These are phyloP conservation scores for Ophion obscuratus DNA, from an alignment of 2,888 invertebrate species.

Conservation along the genomic window DNA sequence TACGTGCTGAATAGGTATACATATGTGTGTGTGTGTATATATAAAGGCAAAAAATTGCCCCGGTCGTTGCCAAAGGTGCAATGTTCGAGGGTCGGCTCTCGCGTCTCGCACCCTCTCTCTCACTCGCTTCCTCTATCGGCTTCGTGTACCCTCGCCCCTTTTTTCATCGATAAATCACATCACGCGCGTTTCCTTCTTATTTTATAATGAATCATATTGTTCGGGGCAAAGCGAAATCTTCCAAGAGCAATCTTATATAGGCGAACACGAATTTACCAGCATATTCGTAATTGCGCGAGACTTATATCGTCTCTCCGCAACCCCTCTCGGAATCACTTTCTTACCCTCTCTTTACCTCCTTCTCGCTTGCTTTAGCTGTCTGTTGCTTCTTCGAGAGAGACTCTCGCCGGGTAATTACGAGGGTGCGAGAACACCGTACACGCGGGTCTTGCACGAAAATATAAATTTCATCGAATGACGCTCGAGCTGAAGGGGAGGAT, in stretches of 20 bases:
- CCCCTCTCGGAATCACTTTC: conserved; percentile 7
- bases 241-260: conserved; percentile 18
- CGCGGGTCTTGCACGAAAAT: conserved; percentile 61
- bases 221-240: conserved; percentile 18
- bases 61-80: conserved; percentile 23
- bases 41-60: conserved; percentile 24
- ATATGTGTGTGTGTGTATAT: not conserved
- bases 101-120: conserved; percentile 32
- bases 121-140: conserved; percentile 39
- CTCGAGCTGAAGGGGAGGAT: conserved; percentile 18
- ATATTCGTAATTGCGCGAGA: conserved; percentile 50
- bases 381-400: not conserved
- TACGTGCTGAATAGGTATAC: not conserved
- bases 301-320: not conserved
- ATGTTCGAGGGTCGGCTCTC: not conserved
- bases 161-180: conserved; percentile 49
- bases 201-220: conserved; percentile 54
- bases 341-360: conserved; percentile 3
- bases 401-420: conserved; percentile 51
- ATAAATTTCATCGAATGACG: conserved; percentile 62
- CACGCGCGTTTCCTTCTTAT: conserved; percentile 34
- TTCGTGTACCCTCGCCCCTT: conserved; percentile 1
- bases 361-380: not conserved
- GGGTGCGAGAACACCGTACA: conserved; percentile 55
- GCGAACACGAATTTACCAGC: conserved; percentile 24